A percentile compares a stretch with the other conserved stretches of the same genome.
phyloP scores from a whole-genome alignment of 2,888 invertebrate species.

The Balanococcus diminutus region DNA sequence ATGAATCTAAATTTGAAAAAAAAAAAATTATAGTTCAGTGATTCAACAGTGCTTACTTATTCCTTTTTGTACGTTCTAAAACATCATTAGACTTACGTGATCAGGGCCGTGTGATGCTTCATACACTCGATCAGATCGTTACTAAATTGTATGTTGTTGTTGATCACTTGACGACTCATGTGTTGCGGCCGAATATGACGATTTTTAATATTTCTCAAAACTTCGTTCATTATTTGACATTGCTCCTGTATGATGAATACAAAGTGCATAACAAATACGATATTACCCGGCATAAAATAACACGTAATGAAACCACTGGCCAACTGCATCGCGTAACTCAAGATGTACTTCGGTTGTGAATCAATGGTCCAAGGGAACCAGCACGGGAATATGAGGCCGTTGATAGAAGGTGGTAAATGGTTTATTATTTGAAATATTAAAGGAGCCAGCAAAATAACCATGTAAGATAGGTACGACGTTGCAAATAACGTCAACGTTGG shows the following conservation, averaged over 20 bases:
- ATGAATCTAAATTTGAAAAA: constrained; percentile 12
- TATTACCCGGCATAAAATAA: constrained; percentile 5
- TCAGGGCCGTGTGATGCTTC: constrained; percentile 1
- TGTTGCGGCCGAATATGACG: background rate
- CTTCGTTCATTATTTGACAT: background rate
- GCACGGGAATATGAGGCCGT: constrained; percentile 25
- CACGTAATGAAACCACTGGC: background rate
- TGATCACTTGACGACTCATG: too few species aligned
- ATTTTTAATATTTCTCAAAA: background rate
- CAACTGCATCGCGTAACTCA: constrained; percentile 7
- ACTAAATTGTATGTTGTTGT: background rate
- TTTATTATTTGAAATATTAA: background rate
- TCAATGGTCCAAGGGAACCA: constrained; percentile 38
- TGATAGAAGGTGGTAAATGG: background rate
- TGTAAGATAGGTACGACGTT: background rate
- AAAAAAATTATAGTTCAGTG: too few species aligned
- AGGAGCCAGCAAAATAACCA: constrained; percentile 7
- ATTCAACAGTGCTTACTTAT: too few species aligned
- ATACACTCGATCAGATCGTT: background rate
- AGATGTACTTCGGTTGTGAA: background rate
- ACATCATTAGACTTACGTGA: background rate
- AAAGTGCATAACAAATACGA: constrained; percentile 27
- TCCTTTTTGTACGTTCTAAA: too few species aligned
- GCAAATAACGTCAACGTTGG: background rate
- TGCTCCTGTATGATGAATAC: constrained; percentile 33